A percentile compares a stretch with the other conserved stretches of the same genome.
phyloP scores from a whole-genome alignment of 2,113 vertebrate species.

The Stigmatopora argus region DNA sequence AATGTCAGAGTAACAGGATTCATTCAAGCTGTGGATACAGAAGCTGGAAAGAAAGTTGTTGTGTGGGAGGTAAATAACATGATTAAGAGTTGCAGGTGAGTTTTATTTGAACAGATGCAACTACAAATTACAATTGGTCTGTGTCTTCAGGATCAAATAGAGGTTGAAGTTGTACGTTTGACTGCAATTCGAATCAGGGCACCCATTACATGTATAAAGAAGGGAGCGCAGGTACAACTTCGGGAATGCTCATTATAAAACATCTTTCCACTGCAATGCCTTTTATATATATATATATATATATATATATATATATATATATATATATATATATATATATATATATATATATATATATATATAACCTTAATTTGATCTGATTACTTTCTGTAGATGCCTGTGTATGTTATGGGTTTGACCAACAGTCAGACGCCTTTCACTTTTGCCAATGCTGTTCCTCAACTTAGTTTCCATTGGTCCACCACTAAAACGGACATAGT shows the following conservation, averaged over 20 bases:
- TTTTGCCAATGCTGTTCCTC: constrained; percentile 81
- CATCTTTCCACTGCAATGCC: no score
- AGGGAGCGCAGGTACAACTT: constrained; percentile 76
- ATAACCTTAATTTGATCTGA: background rate
- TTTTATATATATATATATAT: background rate
- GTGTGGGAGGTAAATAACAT: constrained; percentile 80
- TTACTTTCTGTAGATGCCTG: constrained; percentile 72
- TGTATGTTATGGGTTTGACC: constrained; percentile 87
- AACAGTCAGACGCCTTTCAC: constrained; percentile 90
- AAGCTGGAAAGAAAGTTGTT: constrained; percentile 82
- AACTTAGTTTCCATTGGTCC: constrained; percentile 87
- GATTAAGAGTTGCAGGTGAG: background rate
- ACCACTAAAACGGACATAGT: constrained; percentile 86
- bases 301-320: background rate
- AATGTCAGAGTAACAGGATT: constrained; percentile 79
- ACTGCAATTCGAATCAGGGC: constrained; percentile 81
- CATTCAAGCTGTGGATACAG: constrained; percentile 85
- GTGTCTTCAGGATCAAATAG: constrained; percentile 78
- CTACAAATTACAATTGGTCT: background rate
- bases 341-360: background rate
- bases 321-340: background rate
- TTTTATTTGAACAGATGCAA: background rate
- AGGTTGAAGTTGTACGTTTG: constrained; percentile 86
- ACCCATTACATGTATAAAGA: constrained; percentile 87
- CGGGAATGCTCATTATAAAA: background rate